These are phyloP conservation scores for Chelmon rostratus DNA, from an alignment of 2,797 vertebrate species.

Conservation along the genomic window DNA sequence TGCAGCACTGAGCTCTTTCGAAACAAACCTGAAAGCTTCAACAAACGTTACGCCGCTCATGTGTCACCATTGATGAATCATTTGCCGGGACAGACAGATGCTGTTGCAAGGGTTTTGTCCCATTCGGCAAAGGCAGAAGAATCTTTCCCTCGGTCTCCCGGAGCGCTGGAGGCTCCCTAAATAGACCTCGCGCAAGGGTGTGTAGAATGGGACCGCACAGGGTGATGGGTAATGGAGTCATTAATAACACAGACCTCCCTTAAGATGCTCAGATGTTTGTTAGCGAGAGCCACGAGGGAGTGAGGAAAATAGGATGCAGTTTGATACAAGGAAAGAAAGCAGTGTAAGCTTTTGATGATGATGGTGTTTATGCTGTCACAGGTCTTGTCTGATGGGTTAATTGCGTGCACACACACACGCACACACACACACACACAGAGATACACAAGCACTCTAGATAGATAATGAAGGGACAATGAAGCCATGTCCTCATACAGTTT, in stretches of 20 bases:
- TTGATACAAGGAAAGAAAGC: slow-evolving; percentile 72
- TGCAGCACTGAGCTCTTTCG: slow-evolving; percentile 39
- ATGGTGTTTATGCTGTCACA: slow-evolving; percentile 66
- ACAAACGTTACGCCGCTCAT: slow-evolving; percentile 66
- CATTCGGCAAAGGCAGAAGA: slow-evolving; percentile 77
- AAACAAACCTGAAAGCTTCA: slow-evolving; percentile 66
- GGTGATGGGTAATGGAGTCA: slow-evolving; percentile 88
- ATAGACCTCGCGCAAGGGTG: slow-evolving; percentile 82
- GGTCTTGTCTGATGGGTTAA: slow-evolving; percentile 72
- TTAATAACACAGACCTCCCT: slow-evolving; percentile 88
- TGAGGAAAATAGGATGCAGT: slow-evolving; percentile 80
- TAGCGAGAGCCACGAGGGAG: slow-evolving; percentile 80
- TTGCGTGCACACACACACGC: slow-evolving; percentile 31
- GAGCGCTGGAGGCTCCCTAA: slow-evolving; percentile 83
- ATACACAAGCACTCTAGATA: slow-evolving; percentile 7
- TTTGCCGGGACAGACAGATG: slow-evolving; percentile 82
- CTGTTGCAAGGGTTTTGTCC: slow-evolving; percentile 74
- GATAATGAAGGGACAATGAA: slow-evolving; percentile 60
- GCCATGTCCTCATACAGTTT: slow-evolving; percentile 85
- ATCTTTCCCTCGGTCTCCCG: slow-evolving; percentile 75
- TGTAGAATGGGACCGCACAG: slow-evolving; percentile 85
- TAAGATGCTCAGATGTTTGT: slow-evolving; percentile 87
- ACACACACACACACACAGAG: neutral
- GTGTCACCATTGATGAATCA: slow-evolving; percentile 78
- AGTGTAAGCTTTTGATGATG: slow-evolving; percentile 74